phyloP scores from a whole-genome alignment of 2,797 vertebrate species.

The Zalophus californianus region DNA sequence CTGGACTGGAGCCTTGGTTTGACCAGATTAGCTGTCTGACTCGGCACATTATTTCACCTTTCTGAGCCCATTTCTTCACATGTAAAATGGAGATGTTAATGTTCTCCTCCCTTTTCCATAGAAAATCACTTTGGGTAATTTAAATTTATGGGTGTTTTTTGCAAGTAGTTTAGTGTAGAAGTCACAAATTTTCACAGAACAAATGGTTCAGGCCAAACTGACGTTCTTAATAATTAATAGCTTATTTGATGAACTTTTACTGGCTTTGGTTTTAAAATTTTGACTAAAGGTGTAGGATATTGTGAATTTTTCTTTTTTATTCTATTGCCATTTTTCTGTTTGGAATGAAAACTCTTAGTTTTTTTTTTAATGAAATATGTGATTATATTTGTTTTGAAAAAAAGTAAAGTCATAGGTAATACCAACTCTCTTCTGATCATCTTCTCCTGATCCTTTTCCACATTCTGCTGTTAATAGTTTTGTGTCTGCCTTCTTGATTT shows the following conservation, averaged over 20 bases:
- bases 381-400: slow-evolving; percentile 34
- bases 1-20: background rate
- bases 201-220: background rate
- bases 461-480: background rate
- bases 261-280: slow-evolving; percentile 34
- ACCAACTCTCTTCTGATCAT: background rate
- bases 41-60: background rate
- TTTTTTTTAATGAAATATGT: background rate
- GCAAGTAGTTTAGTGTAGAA: background rate
- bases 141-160: background rate
- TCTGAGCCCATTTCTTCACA: background rate
- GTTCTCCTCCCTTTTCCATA: background rate
- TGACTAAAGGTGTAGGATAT: background rate
- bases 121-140: background rate
- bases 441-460: background rate
- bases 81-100: background rate
- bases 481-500: background rate
- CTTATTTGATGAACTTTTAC: background rate
- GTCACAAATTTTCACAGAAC: background rate
- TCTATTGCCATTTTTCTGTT: background rate
- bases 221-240: background rate
- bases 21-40: background rate
- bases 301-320: slow-evolving; percentile 33
- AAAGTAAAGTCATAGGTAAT: background rate
- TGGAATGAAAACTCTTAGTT: background rate